These are phyloP conservation scores for Silurus glanis DNA, from an alignment of 2,113 vertebrate genomes.

Conservation along the genomic window DNA sequence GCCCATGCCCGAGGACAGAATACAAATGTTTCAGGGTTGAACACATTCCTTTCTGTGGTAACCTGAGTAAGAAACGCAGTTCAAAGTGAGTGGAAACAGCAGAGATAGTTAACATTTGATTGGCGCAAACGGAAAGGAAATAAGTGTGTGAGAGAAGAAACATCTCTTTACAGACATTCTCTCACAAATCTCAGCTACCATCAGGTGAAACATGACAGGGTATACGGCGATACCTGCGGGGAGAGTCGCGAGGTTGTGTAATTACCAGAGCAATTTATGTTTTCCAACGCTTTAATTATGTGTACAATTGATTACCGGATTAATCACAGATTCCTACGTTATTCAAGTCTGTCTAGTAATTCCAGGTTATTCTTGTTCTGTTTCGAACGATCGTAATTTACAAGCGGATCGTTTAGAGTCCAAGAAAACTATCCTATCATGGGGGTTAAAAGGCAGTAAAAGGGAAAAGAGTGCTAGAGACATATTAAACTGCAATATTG, in stretches of 20 bases:
- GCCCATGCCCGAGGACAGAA: constrained; percentile 33
- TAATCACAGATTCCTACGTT: neutral
- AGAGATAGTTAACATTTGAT: constrained; percentile 21
- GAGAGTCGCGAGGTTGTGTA: neutral
- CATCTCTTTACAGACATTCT: neutral
- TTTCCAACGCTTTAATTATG: constrained; percentile 15
- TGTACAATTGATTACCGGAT: neutral
- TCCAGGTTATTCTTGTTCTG: neutral
- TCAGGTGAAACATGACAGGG: neutral
- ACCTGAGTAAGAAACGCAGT: constrained; percentile 19
- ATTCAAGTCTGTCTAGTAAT: neutral
- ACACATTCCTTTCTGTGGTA: constrained; percentile 31
- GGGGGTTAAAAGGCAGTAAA: neutral
- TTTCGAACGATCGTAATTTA: neutral
- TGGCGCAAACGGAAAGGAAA: neutral
- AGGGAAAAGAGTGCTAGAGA: neutral
- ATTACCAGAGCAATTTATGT: constrained; percentile 29
- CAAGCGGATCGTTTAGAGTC: neutral
- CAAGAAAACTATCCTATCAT: neutral
- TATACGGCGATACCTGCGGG: neutral
- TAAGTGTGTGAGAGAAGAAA: neutral
- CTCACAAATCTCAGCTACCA: constrained; percentile 31
- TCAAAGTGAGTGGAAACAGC: constrained; percentile 22
- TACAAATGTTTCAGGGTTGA: constrained; percentile 31
- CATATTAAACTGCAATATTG: neutral